phyloP scores from a whole-genome alignment of 2,797 vertebrate species.

The Pangasius mekongensis region DNA sequence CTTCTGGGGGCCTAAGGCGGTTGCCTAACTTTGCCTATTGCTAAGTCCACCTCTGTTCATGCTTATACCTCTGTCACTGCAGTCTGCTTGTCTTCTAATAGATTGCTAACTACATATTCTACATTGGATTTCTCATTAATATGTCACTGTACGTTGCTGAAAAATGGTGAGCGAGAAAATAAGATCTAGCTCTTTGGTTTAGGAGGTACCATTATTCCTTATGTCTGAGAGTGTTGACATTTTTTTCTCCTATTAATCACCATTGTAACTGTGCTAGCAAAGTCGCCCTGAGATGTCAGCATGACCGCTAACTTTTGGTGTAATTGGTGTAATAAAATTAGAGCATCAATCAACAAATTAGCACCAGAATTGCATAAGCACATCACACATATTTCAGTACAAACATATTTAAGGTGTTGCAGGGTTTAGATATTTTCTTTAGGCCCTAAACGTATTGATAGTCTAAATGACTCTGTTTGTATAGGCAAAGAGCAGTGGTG shows the following conservation, averaged over 20 bases:
- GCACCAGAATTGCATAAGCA: background rate
- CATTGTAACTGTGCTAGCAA: background rate
- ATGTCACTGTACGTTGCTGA: background rate
- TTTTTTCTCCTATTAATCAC: background rate
- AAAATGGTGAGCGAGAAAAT: background rate
- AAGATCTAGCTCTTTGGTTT: background rate
- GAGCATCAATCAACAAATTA: background rate
- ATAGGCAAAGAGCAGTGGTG: constrained; percentile 58
- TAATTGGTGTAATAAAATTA: background rate
- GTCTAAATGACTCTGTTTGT: constrained; percentile 55
- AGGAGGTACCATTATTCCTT: background rate
- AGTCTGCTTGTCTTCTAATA: background rate
- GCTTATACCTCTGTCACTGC: background rate
- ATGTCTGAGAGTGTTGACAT: background rate
- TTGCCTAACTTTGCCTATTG: no score
- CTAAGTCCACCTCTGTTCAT: no score
- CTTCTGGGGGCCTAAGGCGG: no score
- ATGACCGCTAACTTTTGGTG: background rate
- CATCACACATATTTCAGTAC: background rate
- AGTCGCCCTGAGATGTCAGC: background rate
- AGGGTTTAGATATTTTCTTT: background rate
- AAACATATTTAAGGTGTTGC: background rate
- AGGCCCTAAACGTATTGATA: background rate
- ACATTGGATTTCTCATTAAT: background rate
- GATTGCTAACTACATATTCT: background rate